Conservation (phyloP, 1,140 invertebrate genomes). For the Lethrus apterus region DNA sequence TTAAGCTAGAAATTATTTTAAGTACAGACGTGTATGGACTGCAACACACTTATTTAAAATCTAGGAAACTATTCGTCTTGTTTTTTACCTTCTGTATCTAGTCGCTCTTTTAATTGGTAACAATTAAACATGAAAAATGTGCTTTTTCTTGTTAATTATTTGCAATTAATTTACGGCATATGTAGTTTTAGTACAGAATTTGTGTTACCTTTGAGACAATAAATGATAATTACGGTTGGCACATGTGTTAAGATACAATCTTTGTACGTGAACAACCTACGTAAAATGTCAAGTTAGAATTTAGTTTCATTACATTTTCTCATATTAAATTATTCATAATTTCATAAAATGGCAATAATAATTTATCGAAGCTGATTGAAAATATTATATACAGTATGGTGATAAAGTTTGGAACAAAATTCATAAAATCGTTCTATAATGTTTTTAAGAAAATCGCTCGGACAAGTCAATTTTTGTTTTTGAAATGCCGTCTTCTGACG, state of each 20-base stretch:
- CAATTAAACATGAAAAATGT: slow-evolving; percentile 14
- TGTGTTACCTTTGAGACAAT: slow-evolving; percentile 12
- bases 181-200: slow-evolving; percentile 5
- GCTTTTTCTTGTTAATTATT: slow-evolving; percentile 11
- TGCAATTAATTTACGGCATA: slow-evolving; percentile 12
- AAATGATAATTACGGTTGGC: slow-evolving; percentile 12
- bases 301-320: too few relatives aligned
- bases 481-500: too few relatives aligned
- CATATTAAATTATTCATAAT: too few relatives aligned
- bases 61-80: neutral
- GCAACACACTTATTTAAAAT: neutral
- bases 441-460: too few relatives aligned
- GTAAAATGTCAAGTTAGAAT: too few relatives aligned
- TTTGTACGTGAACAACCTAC: slow-evolving; percentile 5
- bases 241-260: slow-evolving; percentile 13
- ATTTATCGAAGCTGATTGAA: too few relatives aligned
- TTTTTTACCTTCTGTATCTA: neutral
- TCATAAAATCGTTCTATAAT: too few relatives aligned
- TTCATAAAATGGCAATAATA: too few relatives aligned
- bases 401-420: too few relatives aligned
- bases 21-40: slow-evolving; percentile 8
- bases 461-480: too few relatives aligned
- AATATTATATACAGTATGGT: too few relatives aligned
- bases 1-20: slow-evolving; percentile 11
- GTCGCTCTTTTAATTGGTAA: slow-evolving; percentile 10